These are phyloP conservation scores for Aporophyla lueneburgensis DNA, from an alignment of 2,888 invertebrate species.

Conservation along the genomic window DNA sequence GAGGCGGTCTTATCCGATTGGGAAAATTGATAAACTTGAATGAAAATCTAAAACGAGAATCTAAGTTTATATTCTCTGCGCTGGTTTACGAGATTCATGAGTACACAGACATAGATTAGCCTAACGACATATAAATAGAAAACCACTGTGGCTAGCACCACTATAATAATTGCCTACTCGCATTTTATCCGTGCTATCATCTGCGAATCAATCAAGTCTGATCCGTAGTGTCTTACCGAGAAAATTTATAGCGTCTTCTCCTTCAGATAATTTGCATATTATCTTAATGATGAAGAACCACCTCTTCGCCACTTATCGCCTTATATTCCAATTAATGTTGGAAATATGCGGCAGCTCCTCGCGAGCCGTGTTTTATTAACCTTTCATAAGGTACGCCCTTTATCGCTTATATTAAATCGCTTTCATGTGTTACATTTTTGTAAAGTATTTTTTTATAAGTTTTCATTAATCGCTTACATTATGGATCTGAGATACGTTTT, in stretches of 20 bases:
- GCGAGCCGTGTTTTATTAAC: slow-evolving; percentile 83
- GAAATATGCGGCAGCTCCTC: slow-evolving; percentile 80
- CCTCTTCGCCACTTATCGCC: slow-evolving; percentile 82
- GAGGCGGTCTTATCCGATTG: slow-evolving; percentile 53
- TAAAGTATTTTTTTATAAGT: slow-evolving; percentile 72
- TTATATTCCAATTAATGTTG: slow-evolving; percentile 87
- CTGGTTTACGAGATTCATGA: slow-evolving; percentile 64
- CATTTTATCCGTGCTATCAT: slow-evolving; percentile 77
- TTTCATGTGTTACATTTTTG: slow-evolving; percentile 80
- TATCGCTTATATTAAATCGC: slow-evolving; percentile 81
- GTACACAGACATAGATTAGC: slow-evolving; percentile 62
- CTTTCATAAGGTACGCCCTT: slow-evolving; percentile 82
- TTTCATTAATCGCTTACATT: slow-evolving; percentile 54
- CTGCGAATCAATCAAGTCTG: slow-evolving; percentile 81
- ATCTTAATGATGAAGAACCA: slow-evolving; percentile 86
- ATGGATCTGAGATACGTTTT: not conserved
- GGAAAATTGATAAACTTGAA: slow-evolving; percentile 65
- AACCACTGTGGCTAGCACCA: slow-evolving; percentile 58
- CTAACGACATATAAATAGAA: slow-evolving; percentile 67
- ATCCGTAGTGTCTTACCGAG: slow-evolving; percentile 73
- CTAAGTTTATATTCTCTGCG: slow-evolving; percentile 59
- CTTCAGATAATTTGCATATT: slow-evolving; percentile 83
- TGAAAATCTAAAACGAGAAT: slow-evolving; percentile 66
- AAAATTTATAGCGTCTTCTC: slow-evolving; percentile 80
- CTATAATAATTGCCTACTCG: slow-evolving; percentile 69